Base-by-base conservation (phyloP, 2,888 invertebrate species). In the Cryptocephalus primarius region DNA sequence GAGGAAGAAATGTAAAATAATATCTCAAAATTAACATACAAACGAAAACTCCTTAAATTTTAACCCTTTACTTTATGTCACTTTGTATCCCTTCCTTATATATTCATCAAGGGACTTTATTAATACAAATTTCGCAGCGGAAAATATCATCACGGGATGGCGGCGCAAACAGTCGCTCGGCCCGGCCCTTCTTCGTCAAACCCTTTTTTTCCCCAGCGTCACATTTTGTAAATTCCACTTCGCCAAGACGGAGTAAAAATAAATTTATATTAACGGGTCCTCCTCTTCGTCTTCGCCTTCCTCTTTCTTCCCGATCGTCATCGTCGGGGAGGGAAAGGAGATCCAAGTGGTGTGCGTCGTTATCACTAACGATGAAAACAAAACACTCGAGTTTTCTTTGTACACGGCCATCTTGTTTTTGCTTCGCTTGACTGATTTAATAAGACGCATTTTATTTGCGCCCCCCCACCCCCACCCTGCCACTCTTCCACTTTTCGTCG, bases 21-120 rank as follows among this genome's bases (percentile, higher is more conserved):
- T 56, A 57, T 52, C 51, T 56, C 52, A 54, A 54, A 60, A 60
- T 60, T 60, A 57, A 57, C 60, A 60, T 60, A 59, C 55, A 63
- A 64, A 64, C 63, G 62, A 43, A 50, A 54, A 22, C 22, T 22
- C 22, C 22, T 22, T 22, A 22, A 22, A 22, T 22, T 22, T 61
- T 61, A 62, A 65, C 65, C 65, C 65, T 62, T 60, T 59, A 62
- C 61, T 65, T 65, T 64, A 66, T 66, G 67, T 67, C 66, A 66
- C 64, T 65, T 64, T 64, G 65, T 67, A 66, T 67, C 66, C 65
- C 61, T 67, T 67, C 66, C 67, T 67, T 66, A 65, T 66, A 66
- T 66, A 67, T 67, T 67, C 66, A 66, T 67, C 66, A 67, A 66
- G 66, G 65, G 66, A 65, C 67, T 66, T 65, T 65, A 66, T 65